phyloP scores from a whole-genome alignment of 2,888 invertebrate species.

The Tholera decimalis region DNA sequence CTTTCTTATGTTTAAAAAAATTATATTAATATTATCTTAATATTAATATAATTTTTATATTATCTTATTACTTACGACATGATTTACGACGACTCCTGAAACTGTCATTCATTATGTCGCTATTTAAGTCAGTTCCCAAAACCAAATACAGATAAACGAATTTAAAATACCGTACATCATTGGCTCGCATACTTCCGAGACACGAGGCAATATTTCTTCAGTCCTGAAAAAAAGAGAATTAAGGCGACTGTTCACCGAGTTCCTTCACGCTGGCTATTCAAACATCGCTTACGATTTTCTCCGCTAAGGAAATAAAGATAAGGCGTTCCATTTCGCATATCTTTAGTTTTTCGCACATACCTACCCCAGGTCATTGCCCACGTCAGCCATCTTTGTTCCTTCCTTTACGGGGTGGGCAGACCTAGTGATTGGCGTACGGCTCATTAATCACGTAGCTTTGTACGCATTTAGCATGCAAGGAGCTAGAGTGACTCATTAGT shows the following conservation, averaged over 20 bases:
- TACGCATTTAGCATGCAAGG: slow-evolving; percentile 72
- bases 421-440: slow-evolving; percentile 59
- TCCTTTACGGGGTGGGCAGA: slow-evolving; percentile 59
- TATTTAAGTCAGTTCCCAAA: not conserved
- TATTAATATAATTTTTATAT: too few species aligned
- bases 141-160: slow-evolving; percentile 21
- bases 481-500: slow-evolving; percentile 74
- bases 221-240: slow-evolving; percentile 25
- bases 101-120: not conserved
- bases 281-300: slow-evolving; percentile 42
- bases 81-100: not conserved
- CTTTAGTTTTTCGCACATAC: slow-evolving; percentile 47
- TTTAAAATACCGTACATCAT: slow-evolving; percentile 11
- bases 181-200: slow-evolving; percentile 19
- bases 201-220: slow-evolving; percentile 10
- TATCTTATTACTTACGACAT: not conserved
- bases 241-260: not conserved
- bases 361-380: slow-evolving; percentile 48
- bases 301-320: slow-evolving; percentile 40
- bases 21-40: too few species aligned
- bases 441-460: slow-evolving; percentile 72
- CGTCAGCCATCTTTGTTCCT: slow-evolving; percentile 34
- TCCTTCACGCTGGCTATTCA: slow-evolving; percentile 17
- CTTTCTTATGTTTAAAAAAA: too few species aligned
- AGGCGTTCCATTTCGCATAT: slow-evolving; percentile 39